phyloP scores from a whole-genome alignment of 2,113 vertebrate genomes.

The Macheiramphus alcinus region DNA sequence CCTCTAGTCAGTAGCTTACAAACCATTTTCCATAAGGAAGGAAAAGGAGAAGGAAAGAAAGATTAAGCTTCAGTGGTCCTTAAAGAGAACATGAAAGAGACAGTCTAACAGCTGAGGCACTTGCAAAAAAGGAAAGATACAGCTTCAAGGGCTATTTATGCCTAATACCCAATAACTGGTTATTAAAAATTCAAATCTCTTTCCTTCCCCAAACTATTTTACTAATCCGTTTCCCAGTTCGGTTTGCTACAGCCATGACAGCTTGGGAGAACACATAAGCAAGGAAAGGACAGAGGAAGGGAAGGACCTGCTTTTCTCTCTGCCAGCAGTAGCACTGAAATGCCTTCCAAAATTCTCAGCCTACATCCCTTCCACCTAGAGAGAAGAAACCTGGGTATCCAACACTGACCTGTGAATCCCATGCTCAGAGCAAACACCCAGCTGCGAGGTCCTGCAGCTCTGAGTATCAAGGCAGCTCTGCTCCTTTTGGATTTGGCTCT shows the following conservation, averaged over 20 bases:
- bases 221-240: background rate
- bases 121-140: background rate
- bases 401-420: background rate
- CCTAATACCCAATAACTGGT: background rate
- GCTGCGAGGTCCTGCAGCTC: background rate
- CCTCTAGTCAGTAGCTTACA: background rate
- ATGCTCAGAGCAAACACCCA: background rate
- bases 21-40: background rate
- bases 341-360: background rate
- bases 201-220: background rate
- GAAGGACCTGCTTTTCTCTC: background rate
- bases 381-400: background rate
- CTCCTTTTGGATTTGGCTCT: background rate
- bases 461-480: background rate
- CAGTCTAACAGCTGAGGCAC: background rate
- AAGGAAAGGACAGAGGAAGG: background rate
- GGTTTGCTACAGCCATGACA: background rate
- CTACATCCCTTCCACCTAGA: background rate
- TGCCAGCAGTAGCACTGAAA: background rate
- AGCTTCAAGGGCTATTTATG: background rate
- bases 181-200: background rate
- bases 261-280: background rate
- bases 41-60: background rate
- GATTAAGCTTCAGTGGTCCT: background rate
- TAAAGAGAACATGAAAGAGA: background rate